Evolutionary conservation across 2,113 vertebrate species (phyloP), one percentile per base, ranked within the genome.

Genomic region (Calyptomena viridis): DNA sequence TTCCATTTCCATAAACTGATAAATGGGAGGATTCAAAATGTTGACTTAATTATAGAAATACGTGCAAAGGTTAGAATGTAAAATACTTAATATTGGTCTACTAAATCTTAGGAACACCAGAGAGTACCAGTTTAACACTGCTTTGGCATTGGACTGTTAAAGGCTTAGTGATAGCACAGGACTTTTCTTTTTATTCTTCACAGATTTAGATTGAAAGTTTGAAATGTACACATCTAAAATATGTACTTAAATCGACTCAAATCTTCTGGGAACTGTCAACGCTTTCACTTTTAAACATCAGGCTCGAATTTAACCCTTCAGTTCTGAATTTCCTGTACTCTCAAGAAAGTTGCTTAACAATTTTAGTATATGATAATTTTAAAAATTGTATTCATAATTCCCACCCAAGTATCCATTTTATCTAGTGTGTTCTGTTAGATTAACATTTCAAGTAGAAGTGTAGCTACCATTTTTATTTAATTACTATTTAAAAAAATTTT

Each of bases 141-240:
- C 19, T 87, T 46, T 91, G n/a, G 6, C 23, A n/a, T 6, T 63
- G 33, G 28, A 53, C 10, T 53, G 9, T 42, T 89, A 55, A 67
- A 60, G 39, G 19, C 28, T 56, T 44, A 44, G 18, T 0, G 0
- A 19, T 16, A 59, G 2, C 6, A 55, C 2, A 33, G 6, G 17
- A 67, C 12, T 2, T 78, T 77, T 87, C 31, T 62, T 82, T 81
- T 66, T 22, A 49, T 16, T 17, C 16, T 49, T 71, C 21, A 3
- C 4, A 63, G n/a, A 59, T 58, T 58, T 50, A 17, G 22, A 46
- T 3, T 13, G 20, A 87, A 84, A 75, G 33, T 42, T 85, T 60
- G 8, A 88, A 67, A 68, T 14, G 42, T 4, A 42, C 2, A 44
- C 52, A 71, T 11, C 11, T 50, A 63, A 75, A 93, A 59, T 23